Base-by-base conservation (phyloP, 1,140 invertebrate genomes). In the Drosophila persimilis region DNA sequence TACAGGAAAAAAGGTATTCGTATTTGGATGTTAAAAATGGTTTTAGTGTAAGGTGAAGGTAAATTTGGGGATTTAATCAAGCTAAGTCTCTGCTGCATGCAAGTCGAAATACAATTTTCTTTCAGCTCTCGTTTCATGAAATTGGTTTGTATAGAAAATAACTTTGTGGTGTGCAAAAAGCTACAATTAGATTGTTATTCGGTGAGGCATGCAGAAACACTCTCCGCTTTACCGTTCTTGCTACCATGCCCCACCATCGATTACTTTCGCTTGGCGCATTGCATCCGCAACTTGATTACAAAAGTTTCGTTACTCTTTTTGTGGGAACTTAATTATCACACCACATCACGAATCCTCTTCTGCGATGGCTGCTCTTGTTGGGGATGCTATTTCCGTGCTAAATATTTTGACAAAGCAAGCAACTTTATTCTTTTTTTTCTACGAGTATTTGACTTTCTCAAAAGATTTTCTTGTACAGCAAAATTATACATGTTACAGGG, bases 241-340 rank as follows among this genome's bases (percentile, higher is more conserved):
- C 11, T 0, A 13, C 11, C 35, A 8, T 31, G 29, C 29, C 29
- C 7, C 29, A 31, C 7, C 29, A 39, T 39, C 4, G 29, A 24
- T 45, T 47, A 17, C 13, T 22, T 22, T 47, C 22, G 31, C 31
- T 39, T 24, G 50, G 50, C 65, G 65, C 63, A 69, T 48, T 55
- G 65, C 43, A 48, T 47, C 44, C 31, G 11, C n/a, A 41, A 69
- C 45, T 57, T 44, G 35, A 57, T 57, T 55, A 20, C 51, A 13
- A 67, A 69, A 69, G 44, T 64, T 56, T 67, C 47, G 35, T 15
- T 5, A 44, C 35, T 26, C 6, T 47, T 69, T 67, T 58, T 44
- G 55, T 56, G 63, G n/a, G 51, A 56, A 69, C 57, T 57, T 57
- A 69, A 69, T 69, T 64, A 65, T 65, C 35, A 41, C 63, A 64